These are phyloP conservation scores for Xiphydria camelus DNA, from an alignment of 2,888 invertebrate genomes.

Conservation along the genomic window DNA sequence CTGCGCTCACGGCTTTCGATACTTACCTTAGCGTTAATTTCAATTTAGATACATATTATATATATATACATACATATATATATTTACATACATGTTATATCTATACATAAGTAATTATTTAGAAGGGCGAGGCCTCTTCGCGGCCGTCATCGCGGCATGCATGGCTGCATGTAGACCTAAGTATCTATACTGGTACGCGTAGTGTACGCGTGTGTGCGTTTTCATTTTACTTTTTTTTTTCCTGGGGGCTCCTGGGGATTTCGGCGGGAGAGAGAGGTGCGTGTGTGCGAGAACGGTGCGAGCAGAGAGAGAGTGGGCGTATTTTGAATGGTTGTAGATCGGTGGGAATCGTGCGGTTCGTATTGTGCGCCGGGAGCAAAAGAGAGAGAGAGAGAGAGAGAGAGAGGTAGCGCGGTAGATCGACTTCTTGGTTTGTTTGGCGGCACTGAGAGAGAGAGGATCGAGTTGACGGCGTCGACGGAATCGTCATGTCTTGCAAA, in stretches of 20 bases:
- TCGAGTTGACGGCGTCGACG: too few relatives aligned
- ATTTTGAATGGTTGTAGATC: too few relatives aligned
- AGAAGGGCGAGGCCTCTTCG: neutral
- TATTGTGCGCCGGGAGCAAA: neutral
- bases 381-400: neutral
- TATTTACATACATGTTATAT: neutral
- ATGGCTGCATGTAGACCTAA: conserved; percentile 47
- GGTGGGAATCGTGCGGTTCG: too few relatives aligned
- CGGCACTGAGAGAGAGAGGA: conserved; percentile 9
- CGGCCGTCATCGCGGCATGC: conserved; percentile 31
- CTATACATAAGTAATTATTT: neutral
- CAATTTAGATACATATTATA: neutral
- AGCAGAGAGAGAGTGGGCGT: neutral
- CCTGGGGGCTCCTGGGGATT: neutral
- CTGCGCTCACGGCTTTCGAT: conserved; percentile 29
- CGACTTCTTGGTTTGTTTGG: conserved; percentile 3
- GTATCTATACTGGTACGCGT: neutral
- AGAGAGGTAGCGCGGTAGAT: conserved; percentile 10
- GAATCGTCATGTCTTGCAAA: too few relatives aligned
- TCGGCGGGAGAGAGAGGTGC: neutral
- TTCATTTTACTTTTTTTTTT: conserved; percentile 2
- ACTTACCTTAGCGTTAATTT: conserved; percentile 17
- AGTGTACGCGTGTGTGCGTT: conserved; percentile 8
- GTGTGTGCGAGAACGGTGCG: neutral
- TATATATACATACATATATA: neutral